Conservation (phyloP, 2,888 invertebrate genomes). For the Cyclophora albipunctata region DNA sequence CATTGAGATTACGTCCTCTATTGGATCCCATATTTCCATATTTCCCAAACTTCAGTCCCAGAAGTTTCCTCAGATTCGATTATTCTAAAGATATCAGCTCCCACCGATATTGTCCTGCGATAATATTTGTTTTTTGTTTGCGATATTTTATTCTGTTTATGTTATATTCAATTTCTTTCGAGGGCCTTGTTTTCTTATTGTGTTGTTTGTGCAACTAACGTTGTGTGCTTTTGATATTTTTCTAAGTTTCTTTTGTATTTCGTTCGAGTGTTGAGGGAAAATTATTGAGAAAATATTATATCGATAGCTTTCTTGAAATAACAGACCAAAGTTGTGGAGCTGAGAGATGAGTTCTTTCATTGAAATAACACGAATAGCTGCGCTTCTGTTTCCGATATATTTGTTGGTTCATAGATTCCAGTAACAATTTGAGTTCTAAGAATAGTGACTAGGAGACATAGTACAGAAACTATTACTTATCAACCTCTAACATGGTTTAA, state of each 20-base stretch:
- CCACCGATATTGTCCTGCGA: conserved; percentile 33
- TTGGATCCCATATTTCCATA: conserved; percentile 38
- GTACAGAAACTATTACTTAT: too few relatives aligned
- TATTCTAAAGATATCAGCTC: conserved; percentile 42
- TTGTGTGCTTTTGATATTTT: conserved; percentile 13
- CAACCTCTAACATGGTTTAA: too few relatives aligned
- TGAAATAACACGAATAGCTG: neutral
- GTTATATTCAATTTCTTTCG: conserved; percentile 36
- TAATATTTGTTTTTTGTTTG: conserved; percentile 42
- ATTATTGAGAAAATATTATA: neutral
- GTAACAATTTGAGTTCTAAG: too few relatives aligned
- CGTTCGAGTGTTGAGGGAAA: neutral
- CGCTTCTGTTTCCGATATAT: neutral
- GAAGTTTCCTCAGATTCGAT: conserved; percentile 42
- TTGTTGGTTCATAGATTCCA: too few relatives aligned
- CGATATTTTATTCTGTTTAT: conserved; percentile 42
- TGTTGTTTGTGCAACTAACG: conserved; percentile 24
- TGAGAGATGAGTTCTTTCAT: too few relatives aligned
- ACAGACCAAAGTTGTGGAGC: too few relatives aligned
- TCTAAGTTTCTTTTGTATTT: neutral
- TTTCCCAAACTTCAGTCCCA: conserved; percentile 19
- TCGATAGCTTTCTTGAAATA: neutral
- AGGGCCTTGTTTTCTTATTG: conserved; percentile 13
- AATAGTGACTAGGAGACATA: too few relatives aligned
- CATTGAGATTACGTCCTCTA: too few relatives aligned